These are phyloP conservation scores for Cheiracanthium punctorium DNA, from an alignment of 2,888 invertebrate genomes.

Conservation along the genomic window DNA sequence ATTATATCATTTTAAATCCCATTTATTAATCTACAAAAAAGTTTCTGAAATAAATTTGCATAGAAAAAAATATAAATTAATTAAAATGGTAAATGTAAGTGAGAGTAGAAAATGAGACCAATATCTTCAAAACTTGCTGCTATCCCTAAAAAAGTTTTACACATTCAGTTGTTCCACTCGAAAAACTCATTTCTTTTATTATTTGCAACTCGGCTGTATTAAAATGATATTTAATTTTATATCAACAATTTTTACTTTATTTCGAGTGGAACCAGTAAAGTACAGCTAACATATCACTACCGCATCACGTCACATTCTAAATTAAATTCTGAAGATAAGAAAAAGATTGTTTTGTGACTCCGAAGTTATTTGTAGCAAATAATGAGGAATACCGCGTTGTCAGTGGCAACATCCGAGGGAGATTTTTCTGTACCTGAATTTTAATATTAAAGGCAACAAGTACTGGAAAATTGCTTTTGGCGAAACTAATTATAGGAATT, in stretches of 20 bases:
- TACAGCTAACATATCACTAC: background rate
- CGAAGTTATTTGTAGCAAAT: background rate
- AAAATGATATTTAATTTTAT: background rate
- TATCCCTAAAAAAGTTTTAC: too few relatives aligned
- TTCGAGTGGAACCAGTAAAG: background rate
- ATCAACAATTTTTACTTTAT: background rate
- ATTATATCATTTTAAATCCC: too few relatives aligned
- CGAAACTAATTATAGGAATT: slow-evolving; percentile 46
- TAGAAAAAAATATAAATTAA: too few relatives aligned
- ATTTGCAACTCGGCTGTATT: background rate
- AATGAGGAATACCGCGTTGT: slow-evolving; percentile 12
- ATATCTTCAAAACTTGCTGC: too few relatives aligned
- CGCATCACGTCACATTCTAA: background rate
- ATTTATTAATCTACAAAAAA: too few relatives aligned
- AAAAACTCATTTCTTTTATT: too few relatives aligned
- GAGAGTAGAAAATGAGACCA: too few relatives aligned
- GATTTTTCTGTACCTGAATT: background rate
- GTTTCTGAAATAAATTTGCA: too few relatives aligned
- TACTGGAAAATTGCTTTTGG: slow-evolving; percentile 22
- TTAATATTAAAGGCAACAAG: slow-evolving; percentile 32
- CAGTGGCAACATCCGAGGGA: slow-evolving; percentile 12
- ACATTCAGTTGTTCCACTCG: too few relatives aligned
- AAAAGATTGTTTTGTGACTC: background rate
- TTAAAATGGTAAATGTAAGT: too few relatives aligned
- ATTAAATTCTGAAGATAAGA: slow-evolving; percentile 2